Conservation (phyloP, 2,797 vertebrate genomes). For the Loriculus beryllinus region DNA sequence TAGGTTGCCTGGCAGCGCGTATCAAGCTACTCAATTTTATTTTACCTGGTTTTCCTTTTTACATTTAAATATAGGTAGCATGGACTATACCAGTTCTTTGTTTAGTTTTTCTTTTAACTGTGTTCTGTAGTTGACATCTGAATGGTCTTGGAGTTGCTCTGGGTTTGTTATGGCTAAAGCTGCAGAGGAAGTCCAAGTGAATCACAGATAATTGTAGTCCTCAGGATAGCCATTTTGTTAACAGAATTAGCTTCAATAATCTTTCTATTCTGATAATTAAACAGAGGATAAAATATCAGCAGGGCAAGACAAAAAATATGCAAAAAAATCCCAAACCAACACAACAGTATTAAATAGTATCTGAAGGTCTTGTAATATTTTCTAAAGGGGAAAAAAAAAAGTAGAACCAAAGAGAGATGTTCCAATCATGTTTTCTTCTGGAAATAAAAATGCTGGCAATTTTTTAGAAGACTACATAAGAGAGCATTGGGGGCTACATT, state of each 20-base stretch:
- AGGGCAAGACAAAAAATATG: background rate
- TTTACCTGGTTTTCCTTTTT: background rate
- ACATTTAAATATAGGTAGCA: background rate
- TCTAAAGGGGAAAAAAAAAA: background rate
- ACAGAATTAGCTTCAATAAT: constrained; percentile 56
- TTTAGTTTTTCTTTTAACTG: background rate
- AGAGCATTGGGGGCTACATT: background rate
- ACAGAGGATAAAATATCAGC: constrained; percentile 17
- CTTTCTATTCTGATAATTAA: constrained; percentile 47
- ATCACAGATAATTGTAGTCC: constrained; percentile 46
- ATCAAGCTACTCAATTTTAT: background rate
- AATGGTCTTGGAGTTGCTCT: background rate
- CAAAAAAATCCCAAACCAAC: background rate
- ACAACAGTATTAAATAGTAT: background rate
- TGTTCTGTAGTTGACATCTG: background rate
- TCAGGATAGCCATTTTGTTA: constrained; percentile 37
- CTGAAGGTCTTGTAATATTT: background rate
- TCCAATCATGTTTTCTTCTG: background rate
- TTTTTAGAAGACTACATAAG: background rate
- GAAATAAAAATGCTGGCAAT: background rate
- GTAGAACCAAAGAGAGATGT: background rate
- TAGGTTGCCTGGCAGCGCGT: background rate
- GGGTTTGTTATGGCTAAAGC: constrained; percentile 40
- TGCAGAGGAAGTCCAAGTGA: constrained; percentile 56
- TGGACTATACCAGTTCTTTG: background rate